Evolutionary conservation across 2,113 vertebrate species (phyloP).

Genomic region (Pristiophorus japonicus): DNA sequence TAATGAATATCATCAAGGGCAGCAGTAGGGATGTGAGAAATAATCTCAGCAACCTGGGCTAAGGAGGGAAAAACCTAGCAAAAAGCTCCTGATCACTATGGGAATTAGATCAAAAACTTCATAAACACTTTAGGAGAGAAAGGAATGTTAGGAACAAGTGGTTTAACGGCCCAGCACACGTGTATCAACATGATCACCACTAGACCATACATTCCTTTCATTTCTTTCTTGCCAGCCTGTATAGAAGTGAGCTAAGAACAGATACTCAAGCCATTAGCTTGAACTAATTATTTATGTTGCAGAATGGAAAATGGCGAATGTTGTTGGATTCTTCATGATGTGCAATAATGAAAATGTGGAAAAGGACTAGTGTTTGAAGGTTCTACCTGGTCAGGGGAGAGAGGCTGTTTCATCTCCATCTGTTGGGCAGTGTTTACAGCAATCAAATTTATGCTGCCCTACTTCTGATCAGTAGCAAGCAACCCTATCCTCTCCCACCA

Average conservation of each 20-base stretch:
- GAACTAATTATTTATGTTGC: not conserved
- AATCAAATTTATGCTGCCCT: not conserved
- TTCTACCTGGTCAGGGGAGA: not conserved
- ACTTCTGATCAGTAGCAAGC: too few species aligned
- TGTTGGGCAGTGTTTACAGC: not conserved
- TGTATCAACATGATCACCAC: not conserved
- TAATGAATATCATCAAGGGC: not conserved
- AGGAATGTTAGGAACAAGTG: not conserved
- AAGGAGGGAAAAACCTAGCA: not conserved
- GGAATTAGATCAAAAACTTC: not conserved
- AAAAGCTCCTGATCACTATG: not conserved
- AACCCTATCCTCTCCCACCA: too few species aligned
- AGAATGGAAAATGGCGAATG: not conserved
- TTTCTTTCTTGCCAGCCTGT: not conserved
- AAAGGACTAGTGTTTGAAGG: not conserved
- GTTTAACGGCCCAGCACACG: not conserved
- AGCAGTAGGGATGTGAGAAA: not conserved
- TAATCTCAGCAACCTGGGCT: not conserved
- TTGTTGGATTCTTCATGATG: not conserved
- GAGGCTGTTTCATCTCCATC: not conserved
- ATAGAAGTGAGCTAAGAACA: not conserved
- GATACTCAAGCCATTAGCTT: not conserved
- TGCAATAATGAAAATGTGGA: not conserved
- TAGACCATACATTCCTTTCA: not conserved
- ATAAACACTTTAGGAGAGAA: not conserved